Conservation (phyloP, 2,113 vertebrate genomes). For the Terrapene triunguis region DNA sequence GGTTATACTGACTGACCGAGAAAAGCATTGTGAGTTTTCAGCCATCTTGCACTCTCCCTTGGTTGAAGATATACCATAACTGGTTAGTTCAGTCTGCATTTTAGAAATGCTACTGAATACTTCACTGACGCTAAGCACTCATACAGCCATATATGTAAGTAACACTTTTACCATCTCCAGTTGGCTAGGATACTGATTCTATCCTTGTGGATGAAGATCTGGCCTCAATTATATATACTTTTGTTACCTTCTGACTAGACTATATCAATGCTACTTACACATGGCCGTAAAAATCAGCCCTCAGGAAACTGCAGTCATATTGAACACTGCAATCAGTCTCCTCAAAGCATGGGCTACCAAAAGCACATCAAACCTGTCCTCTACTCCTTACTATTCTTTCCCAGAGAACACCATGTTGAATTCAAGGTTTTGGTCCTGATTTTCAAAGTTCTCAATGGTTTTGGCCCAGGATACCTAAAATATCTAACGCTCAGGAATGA, state of each 20-base stretch:
- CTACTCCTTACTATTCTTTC: background rate
- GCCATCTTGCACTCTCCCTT: too few relatives aligned
- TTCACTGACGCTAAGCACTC: background rate
- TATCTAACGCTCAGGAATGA: background rate
- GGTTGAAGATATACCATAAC: too few relatives aligned
- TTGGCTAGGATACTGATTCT: background rate
- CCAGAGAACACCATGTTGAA: background rate
- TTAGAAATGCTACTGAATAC: background rate
- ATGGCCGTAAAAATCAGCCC: background rate
- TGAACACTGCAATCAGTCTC: background rate
- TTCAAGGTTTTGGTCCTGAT: background rate
- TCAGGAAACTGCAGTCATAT: background rate
- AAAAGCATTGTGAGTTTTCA: too few relatives aligned
- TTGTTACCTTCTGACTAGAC: background rate
- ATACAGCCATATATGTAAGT: background rate
- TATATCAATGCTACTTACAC: too few relatives aligned
- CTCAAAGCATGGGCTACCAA: background rate
- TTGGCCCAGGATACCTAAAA: background rate
- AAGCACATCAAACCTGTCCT: background rate
- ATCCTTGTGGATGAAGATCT: background rate
- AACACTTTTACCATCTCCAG: background rate
- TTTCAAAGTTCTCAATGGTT: background rate
- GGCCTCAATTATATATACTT: background rate
- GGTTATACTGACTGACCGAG: too few relatives aligned
- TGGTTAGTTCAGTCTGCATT: too few relatives aligned